Evolutionary conservation across 2,888 invertebrate genomes (phyloP).

Genomic region (Cheilosia vernalis): DNA sequence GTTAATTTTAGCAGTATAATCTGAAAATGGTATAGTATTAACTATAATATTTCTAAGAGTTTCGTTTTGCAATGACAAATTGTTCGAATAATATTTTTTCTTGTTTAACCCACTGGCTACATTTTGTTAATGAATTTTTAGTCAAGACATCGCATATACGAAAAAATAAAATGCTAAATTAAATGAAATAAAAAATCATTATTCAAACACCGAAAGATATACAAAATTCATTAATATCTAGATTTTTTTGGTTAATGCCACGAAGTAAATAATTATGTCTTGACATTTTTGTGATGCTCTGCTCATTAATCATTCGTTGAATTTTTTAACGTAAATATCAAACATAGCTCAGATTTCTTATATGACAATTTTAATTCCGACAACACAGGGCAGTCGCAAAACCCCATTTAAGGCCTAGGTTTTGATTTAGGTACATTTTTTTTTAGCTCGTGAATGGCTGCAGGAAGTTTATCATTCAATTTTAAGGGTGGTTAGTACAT

Average conservation of each 20-base stretch:
- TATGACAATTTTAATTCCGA: too few relatives aligned
- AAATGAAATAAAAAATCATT: slow-evolving; percentile 28
- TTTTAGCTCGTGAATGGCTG: too few relatives aligned
- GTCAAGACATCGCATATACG: slow-evolving; percentile 1
- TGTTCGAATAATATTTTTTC: neutral
- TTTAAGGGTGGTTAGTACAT: too few relatives aligned
- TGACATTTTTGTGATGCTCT: slow-evolving; percentile 2
- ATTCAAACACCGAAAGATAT: neutral
- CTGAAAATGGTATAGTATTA: neutral
- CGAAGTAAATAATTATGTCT: neutral
- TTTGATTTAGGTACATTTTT: too few relatives aligned
- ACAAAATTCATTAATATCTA: slow-evolving; percentile 2
- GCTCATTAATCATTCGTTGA: slow-evolving; percentile 32
- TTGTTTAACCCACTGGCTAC: neutral
- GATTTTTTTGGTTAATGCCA: neutral
- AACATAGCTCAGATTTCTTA: neutral
- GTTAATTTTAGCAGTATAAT: neutral
- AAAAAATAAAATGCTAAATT: slow-evolving; percentile 16
- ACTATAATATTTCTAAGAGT: neutral
- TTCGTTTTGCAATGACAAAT: neutral
- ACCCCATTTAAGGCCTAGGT: too few relatives aligned
- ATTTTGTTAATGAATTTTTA: slow-evolving; percentile 26
- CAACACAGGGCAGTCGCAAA: too few relatives aligned
- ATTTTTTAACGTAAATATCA: neutral
- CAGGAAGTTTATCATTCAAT: too few relatives aligned